Evolutionary conservation across 2,113 vertebrate genomes (phyloP).

Genomic region (Bufo gargarizans): DNA sequence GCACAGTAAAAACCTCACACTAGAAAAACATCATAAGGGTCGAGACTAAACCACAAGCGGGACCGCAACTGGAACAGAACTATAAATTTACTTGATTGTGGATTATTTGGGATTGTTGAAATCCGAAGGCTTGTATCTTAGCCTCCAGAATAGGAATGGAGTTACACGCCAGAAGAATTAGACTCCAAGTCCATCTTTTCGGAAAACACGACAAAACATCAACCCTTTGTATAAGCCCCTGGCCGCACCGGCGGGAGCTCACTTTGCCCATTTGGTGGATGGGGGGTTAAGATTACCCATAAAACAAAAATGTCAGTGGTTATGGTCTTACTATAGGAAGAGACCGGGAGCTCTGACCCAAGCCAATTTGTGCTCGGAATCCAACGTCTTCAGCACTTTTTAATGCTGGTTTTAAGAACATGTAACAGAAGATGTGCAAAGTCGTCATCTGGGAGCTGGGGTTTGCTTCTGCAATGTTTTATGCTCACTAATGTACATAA

Average conservation of each 20-base stretch:
- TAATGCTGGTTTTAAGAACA: conserved; percentile 52
- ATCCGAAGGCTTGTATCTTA: conserved; percentile 24
- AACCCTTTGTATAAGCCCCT: not conserved
- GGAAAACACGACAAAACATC: not conserved
- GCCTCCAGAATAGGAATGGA: conserved; percentile 29
- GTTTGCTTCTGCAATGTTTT: conserved; percentile 48
- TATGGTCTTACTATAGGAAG: conserved; percentile 34
- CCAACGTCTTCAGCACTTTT: conserved; percentile 45
- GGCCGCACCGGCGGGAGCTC: not conserved
- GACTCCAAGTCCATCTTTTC: conserved; percentile 22
- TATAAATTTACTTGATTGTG: conserved; percentile 48
- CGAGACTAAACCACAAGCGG: conserved; percentile 41
- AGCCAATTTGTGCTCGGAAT: conserved; percentile 39
- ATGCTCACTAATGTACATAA: conserved; percentile 58
- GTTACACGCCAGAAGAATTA: conserved; percentile 24
- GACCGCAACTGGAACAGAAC: conserved; percentile 51
- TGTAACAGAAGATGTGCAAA: conserved; percentile 58
- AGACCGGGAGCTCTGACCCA: conserved; percentile 31
- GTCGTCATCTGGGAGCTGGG: conserved; percentile 36
- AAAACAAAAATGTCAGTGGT: conserved; percentile 48
- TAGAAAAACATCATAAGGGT: conserved; percentile 33
- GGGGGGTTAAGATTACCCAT: conserved; percentile 34
- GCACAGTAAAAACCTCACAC: conserved; percentile 2
- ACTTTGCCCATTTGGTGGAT: not conserved
- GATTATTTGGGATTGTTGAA: conserved; percentile 42